These are phyloP conservation scores for Aethina tumida DNA, from an alignment of 1,140 invertebrate species.

Conservation along the genomic window DNA sequence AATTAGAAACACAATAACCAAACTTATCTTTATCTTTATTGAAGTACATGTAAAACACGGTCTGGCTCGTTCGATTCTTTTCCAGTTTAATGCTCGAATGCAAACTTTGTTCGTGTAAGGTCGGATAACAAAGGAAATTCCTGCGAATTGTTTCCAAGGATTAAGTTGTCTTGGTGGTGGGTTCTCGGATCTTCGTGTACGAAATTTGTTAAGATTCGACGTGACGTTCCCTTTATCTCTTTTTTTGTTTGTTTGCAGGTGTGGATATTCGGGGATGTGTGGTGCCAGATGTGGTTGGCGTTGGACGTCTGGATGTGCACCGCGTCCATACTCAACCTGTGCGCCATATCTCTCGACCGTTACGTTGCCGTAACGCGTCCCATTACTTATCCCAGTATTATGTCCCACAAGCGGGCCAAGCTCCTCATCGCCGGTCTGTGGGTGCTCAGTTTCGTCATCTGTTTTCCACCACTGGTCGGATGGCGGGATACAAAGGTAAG, in stretches of 20 bases:
- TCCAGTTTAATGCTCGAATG: too few relatives aligned
- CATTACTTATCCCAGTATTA: conserved; percentile 85
- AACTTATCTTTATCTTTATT: too few relatives aligned
- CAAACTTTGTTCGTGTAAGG: too few relatives aligned
- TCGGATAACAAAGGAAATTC: too few relatives aligned
- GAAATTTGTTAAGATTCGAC: too few relatives aligned
- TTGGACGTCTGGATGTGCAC: conserved; percentile 96
- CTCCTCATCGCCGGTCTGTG: conserved; percentile 83
- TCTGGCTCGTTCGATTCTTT: too few relatives aligned
- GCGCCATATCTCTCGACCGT: conserved; percentile 83
- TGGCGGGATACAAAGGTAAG: conserved; percentile 77
- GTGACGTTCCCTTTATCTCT: background rate
- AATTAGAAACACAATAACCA: too few relatives aligned
- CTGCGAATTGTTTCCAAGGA: too few relatives aligned
- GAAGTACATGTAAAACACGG: too few relatives aligned
- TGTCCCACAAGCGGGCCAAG: conserved; percentile 82
- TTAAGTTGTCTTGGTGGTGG: too few relatives aligned
- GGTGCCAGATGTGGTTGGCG: conserved; percentile 88
- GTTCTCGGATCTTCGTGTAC: too few relatives aligned
- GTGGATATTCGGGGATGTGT: conserved; percentile 87
- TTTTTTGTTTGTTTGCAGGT: conserved; percentile 47
- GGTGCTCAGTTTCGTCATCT: conserved; percentile 92
- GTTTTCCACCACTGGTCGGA: conserved; percentile 90
- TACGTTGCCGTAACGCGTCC: conserved; percentile 92
- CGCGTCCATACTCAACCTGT: conserved; percentile 87